Evolutionary conservation across 2,113 vertebrate genomes (phyloP).

Genomic region (Sceloporus undulatus): DNA sequence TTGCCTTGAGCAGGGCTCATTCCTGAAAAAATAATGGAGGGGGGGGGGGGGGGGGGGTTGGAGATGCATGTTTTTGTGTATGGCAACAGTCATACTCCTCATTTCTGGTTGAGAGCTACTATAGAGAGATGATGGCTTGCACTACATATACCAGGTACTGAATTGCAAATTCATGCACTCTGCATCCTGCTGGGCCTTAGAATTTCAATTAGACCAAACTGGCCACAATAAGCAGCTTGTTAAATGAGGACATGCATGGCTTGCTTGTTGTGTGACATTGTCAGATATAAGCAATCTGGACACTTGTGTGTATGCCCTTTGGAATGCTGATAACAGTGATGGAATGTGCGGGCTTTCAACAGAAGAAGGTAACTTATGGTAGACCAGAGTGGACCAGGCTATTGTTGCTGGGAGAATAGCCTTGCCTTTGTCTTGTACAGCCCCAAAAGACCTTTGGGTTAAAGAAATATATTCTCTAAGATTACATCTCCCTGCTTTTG

Average conservation of each 20-base stretch:
- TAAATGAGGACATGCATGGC: not conserved
- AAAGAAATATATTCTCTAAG: not conserved
- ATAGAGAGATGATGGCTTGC: slow-evolving; percentile 21
- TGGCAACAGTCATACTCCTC: slow-evolving; percentile 6
- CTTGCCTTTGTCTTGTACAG: not conserved
- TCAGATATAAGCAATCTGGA: not conserved
- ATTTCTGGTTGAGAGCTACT: not conserved
- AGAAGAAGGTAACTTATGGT: not conserved
- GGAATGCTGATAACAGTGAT: accelerated
- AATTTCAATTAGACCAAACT: not conserved
- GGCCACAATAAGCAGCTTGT: slow-evolving; percentile 3
- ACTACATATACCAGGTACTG: slow-evolving; percentile 40
- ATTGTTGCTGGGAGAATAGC: not conserved
- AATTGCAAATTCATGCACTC: not conserved
- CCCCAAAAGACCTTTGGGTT: not conserved
- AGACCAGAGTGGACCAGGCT: not conserved
- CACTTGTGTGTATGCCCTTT: accelerated
- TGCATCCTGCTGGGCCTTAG: not conserved
- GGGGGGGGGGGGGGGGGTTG: not conserved
- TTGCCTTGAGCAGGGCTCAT: not conserved
- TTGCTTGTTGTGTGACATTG: not conserved
- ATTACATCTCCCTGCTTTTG: not conserved
- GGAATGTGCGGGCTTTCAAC: accelerated
- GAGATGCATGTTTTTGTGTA: accelerated
- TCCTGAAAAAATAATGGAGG: slow-evolving; percentile 43